Evolutionary conservation across 2,113 vertebrate genomes (phyloP).

Genomic region (Salvelinus fontinalis): DNA sequence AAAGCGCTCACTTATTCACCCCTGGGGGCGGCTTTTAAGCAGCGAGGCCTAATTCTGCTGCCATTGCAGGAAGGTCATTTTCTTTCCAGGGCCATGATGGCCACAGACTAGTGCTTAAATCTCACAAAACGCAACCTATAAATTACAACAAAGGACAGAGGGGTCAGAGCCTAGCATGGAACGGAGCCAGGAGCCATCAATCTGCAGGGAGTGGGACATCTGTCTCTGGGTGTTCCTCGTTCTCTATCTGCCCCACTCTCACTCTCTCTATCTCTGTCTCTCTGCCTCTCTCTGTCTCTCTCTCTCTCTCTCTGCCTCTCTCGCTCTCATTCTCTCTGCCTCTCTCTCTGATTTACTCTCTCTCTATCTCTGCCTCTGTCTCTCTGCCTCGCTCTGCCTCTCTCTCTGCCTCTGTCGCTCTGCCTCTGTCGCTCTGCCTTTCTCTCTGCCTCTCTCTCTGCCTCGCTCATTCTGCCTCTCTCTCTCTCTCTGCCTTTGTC

Average conservation of each 20-base stretch:
- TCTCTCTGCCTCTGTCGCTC: neutral
- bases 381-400: conserved; percentile 26
- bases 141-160: conserved; percentile 80
- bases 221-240: conserved; percentile 76
- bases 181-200: conserved; percentile 76
- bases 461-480: neutral
- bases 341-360: conserved; percentile 35
- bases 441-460: neutral
- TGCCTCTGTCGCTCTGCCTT: neutral
- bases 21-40: conserved; percentile 39
- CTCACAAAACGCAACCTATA: conserved; percentile 75
- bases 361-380: conserved; percentile 35
- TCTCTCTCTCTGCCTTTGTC: neutral
- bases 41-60: conserved; percentile 63
- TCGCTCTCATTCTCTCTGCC: conserved; percentile 21
- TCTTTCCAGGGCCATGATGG: conserved; percentile 65
- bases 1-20: conserved; percentile 50
- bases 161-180: conserved; percentile 76
- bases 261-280: conserved; percentile 45
- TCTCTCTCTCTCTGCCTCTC: neutral
- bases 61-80: conserved; percentile 68
- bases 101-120: conserved; percentile 76
- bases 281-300: conserved; percentile 33
- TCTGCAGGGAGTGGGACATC: conserved; percentile 75
- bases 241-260: conserved; percentile 48